Evolutionary conservation across 2,113 vertebrate genomes (phyloP).

Genomic region (Zosterops borbonicus): DNA sequence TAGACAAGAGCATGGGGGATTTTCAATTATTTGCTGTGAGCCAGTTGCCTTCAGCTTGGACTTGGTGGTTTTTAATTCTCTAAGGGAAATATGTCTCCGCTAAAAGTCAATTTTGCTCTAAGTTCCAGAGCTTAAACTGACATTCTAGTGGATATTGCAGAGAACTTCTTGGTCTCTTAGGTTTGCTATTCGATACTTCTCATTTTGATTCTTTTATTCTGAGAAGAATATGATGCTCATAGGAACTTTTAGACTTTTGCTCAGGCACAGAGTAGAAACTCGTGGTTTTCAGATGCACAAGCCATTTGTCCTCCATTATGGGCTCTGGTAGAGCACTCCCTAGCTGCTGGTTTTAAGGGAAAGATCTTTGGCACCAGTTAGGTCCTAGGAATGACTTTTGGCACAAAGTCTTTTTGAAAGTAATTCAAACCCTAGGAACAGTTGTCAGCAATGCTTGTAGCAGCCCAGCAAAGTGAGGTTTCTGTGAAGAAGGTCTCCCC

Average conservation of each 20-base stretch:
- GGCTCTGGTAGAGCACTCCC: neutral
- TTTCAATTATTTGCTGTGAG: neutral
- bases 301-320: neutral
- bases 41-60: neutral
- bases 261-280: neutral
- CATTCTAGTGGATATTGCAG: neutral
- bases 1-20: neutral
- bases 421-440: neutral
- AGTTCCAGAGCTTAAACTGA: neutral
- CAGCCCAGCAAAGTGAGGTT: neutral
- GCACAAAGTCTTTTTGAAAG: neutral
- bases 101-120: neutral
- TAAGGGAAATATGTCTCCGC: neutral
- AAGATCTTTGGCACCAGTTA: neutral
- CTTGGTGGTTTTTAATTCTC: neutral
- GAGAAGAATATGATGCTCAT: neutral
- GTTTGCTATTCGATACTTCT: neutral
- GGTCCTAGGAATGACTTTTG: neutral
- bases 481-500: neutral
- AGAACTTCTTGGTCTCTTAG: neutral
- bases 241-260: neutral
- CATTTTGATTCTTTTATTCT: neutral
- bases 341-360: neutral
- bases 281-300: neutral
- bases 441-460: neutral